Base-by-base conservation (phyloP, 1,140 invertebrate species). In the Campodea augens region DNA sequence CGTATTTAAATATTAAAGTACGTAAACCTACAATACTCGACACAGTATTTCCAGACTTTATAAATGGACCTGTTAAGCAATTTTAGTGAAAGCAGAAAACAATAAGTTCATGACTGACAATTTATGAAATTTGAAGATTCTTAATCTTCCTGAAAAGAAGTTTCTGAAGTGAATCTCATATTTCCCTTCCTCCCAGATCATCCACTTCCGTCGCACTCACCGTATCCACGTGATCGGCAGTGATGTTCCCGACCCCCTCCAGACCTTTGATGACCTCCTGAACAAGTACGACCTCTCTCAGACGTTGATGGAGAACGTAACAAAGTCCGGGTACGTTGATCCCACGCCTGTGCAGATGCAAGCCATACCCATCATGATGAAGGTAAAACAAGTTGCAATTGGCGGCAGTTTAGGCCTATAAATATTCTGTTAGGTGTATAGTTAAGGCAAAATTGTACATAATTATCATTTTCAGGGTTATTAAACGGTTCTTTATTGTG, bases 281-380 rank as follows among this genome's bases (percentile, higher is more conserved):
- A 47, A 53, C 4, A 49, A 55, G 3, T 78, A 74, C 53, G 60
- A 71, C 46, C 59, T 90, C 12, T 55, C 65, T 5, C 51, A 68
- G 24, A 63, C 68, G 40, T 57, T 96, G 0, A 58, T 83, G 12
- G 58, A 77, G 29, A 95, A 90, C 58, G 66, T 96, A 1, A 62
- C 59, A 21, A 65, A 69, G 22, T 76, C 75, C 56, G 78, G 79
- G 0, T 96, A 92, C 56, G 57, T 57, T 1, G 64, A 69, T 44
- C 92, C 92, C 7, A 96, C 93, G 5, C 78, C 90, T 0, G 82
- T 98, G 54, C 93, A 98, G 65, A 84, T 89, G 72, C 91, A 97
- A 67, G 80, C 86, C 0, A 73, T 96, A 49, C 87, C 93, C 13
- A 70, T 82, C 29, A 78, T 97, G 76, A 58, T 93, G 38, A 64